phyloP scores from a whole-genome alignment of 2,888 invertebrate species.

The Parnassius orleans region DNA sequence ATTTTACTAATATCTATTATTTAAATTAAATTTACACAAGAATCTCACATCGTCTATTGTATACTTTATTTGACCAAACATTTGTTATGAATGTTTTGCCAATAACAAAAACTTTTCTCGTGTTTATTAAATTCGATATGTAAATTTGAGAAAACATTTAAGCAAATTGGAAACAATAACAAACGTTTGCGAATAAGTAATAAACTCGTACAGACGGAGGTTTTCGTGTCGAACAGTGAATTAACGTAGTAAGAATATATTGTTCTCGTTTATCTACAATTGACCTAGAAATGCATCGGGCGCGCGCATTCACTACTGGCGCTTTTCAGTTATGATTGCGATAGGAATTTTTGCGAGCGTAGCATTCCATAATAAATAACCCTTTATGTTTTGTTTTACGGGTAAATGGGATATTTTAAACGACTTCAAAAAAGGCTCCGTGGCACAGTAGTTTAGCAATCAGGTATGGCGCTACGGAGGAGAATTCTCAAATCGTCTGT shows the following conservation, averaged over 20 bases:
- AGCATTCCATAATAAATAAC: too few species aligned
- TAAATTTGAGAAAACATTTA: constrained; percentile 6
- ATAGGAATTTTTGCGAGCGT: too few species aligned
- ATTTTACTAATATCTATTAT: too few species aligned
- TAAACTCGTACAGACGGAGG: not conserved
- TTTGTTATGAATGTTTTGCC: constrained; percentile 1
- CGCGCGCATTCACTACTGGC: constrained; percentile 7
- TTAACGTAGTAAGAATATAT: constrained; percentile 18
- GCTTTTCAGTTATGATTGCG: constrained; percentile 1
- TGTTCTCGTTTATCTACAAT: constrained; percentile 18
- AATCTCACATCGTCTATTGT: not conserved
- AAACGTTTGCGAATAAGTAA: constrained; percentile 3
- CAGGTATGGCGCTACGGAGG: too few species aligned
- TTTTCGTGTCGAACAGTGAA: constrained; percentile 12
- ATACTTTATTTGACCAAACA: not conserved
- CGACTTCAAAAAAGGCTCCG: too few species aligned
- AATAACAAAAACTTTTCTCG: not conserved
- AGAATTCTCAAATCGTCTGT: too few species aligned
- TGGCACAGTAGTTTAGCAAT: too few species aligned
- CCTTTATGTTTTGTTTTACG: too few species aligned
- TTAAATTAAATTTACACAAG: too few species aligned
- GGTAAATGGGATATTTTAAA: too few species aligned
- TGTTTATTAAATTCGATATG: not conserved
- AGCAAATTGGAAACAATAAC: constrained; percentile 11
- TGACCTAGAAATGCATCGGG: constrained; percentile 23